These are phyloP conservation scores for Nymphicus hollandicus DNA, from an alignment of 2,113 vertebrate species.

Conservation along the genomic window DNA sequence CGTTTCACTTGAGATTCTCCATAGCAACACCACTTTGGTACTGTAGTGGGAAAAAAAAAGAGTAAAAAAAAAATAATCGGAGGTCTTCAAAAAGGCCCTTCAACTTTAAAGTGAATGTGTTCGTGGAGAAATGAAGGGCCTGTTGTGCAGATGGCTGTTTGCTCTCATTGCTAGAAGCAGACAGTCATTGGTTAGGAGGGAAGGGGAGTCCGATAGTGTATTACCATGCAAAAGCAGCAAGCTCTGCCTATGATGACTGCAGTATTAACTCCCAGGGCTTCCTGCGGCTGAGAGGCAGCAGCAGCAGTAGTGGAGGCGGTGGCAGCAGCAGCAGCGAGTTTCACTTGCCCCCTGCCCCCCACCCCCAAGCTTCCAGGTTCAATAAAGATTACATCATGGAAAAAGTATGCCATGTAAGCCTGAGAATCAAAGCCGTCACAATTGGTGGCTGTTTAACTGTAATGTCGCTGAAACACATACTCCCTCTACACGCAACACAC, in stretches of 20 bases:
- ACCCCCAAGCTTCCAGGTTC: constrained; percentile 90
- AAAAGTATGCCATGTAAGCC: constrained; percentile 92
- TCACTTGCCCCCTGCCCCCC: constrained; percentile 66
- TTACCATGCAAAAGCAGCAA: constrained; percentile 32
- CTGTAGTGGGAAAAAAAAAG: not conserved
- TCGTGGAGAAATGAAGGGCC: not conserved
- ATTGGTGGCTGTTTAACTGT: constrained; percentile 90
- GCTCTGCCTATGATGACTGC: constrained; percentile 41
- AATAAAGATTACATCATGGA: constrained; percentile 98
- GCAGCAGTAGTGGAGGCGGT: not conserved
- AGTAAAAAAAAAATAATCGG: not conserved
- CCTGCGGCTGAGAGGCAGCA: constrained; percentile 75
- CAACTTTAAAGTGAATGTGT: not conserved
- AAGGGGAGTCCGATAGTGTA: not conserved
- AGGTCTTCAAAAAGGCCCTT: constrained; percentile 14
- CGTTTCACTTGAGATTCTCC: not conserved
- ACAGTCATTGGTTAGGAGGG: not conserved
- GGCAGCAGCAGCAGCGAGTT: constrained; percentile 4
- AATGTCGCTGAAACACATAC: constrained; percentile 87
- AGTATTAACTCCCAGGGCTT: constrained; percentile 85
- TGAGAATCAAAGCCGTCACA: constrained; percentile 95
- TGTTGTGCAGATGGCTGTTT: constrained; percentile 18
- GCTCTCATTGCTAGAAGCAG: not conserved
- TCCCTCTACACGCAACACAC: constrained; percentile 70
- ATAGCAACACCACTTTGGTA: constrained; percentile 15